phyloP scores from a whole-genome alignment of 2,113 vertebrate genomes.

The Lynx canadensis region DNA sequence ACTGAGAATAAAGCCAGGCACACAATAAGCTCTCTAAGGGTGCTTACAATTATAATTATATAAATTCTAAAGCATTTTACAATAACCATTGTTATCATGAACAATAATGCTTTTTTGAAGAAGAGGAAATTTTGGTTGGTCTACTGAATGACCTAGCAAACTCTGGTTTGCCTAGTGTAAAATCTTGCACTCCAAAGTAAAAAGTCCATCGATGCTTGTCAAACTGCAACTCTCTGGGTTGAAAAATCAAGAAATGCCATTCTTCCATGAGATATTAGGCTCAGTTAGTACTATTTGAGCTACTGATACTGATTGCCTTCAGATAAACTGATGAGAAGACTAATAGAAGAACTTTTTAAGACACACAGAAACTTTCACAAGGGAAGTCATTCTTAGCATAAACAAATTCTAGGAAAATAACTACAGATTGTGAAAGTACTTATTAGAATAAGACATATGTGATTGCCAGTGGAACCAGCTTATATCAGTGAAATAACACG shows the following conservation, averaged over 20 bases:
- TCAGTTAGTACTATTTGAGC: neutral
- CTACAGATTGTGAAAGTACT: neutral
- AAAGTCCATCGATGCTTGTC: neutral
- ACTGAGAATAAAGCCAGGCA: neutral
- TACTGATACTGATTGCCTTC: neutral
- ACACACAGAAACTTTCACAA: neutral
- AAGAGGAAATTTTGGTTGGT: neutral
- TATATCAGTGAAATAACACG: slow-evolving; percentile 22
- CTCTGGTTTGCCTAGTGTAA: neutral
- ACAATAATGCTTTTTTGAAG: neutral
- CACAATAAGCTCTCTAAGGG: neutral
- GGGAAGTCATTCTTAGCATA: neutral
- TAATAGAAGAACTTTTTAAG: neutral
- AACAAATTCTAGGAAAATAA: neutral
- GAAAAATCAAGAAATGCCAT: neutral
- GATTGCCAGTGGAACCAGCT: neutral
- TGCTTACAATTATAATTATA: neutral
- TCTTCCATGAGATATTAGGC: neutral
- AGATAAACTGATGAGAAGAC: neutral
- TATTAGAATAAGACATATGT: neutral
- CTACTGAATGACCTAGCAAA: neutral
- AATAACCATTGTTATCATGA: neutral
- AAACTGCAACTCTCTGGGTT: slow-evolving; percentile 3
- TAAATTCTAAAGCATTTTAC: neutral
- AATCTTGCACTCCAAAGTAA: neutral